These are phyloP conservation scores for Macroglossus sobrinus DNA, from an alignment of 2,113 vertebrate species.

Conservation along the genomic window DNA sequence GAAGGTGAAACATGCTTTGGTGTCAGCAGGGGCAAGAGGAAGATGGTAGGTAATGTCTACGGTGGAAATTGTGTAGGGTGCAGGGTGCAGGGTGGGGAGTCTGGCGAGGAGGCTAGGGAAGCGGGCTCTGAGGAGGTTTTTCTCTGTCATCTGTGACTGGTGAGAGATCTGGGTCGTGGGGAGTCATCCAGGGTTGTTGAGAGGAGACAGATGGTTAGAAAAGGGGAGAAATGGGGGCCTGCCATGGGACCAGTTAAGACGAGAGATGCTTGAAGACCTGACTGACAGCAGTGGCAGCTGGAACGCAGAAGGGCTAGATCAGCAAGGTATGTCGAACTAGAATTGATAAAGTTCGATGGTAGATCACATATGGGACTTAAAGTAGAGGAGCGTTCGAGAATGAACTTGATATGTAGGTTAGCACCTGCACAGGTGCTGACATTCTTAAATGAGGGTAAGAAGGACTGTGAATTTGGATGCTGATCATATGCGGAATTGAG, in stretches of 20 bases:
- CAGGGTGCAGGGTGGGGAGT: neutral
- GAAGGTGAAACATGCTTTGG: neutral
- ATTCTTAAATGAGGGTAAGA: constrained; percentile 1
- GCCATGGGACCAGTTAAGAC: neutral
- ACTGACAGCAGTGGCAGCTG: neutral
- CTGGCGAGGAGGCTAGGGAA: neutral
- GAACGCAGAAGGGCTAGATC: neutral
- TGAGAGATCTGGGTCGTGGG: neutral
- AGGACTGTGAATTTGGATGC: neutral
- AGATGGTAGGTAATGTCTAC: neutral
- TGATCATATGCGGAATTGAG: neutral
- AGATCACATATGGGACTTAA: neutral
- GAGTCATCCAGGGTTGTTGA: neutral
- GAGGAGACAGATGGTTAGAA: neutral
- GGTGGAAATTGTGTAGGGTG: neutral
- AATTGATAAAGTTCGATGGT: neutral
- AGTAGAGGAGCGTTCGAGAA: neutral
- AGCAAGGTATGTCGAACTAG: neutral
- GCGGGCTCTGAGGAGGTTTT: neutral
- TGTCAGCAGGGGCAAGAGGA: neutral
- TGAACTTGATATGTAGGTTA: neutral
- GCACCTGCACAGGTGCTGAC: neutral
- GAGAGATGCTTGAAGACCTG: neutral
- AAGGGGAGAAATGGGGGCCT: neutral
- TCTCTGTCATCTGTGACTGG: neutral